These are phyloP conservation scores for Onychomys arenicola DNA, from an alignment of 2,797 vertebrate genomes.

Conservation along the genomic window DNA sequence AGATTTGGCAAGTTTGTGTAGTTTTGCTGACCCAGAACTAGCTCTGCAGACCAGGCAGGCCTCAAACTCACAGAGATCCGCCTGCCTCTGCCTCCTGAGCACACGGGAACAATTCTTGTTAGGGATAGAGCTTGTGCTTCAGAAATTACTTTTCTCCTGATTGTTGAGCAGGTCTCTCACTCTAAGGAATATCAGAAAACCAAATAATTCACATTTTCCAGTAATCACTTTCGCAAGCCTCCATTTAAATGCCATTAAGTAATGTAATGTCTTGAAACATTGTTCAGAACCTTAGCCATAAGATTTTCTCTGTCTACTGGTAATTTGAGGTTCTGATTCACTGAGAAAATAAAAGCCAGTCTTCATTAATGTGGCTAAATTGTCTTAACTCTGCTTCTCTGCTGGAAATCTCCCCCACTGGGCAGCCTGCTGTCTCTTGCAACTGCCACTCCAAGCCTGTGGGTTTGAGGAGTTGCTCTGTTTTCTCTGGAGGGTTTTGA, in stretches of 20 bases:
- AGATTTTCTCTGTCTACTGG: neutral
- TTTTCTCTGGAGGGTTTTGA: neutral
- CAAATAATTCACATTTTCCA: neutral
- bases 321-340: neutral
- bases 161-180: neutral
- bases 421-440: neutral
- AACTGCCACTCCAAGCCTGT: neutral
- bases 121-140: neutral
- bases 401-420: neutral
- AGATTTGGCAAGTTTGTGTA: neutral
- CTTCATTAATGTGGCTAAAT: neutral
- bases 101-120: conserved; percentile 1
- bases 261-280: conserved; percentile 9
- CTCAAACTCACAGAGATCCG: neutral
- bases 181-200: neutral
- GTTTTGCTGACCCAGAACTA: neutral
- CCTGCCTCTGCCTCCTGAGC: neutral
- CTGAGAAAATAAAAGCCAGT: neutral
- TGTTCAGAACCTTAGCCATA: neutral
- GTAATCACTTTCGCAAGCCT: neutral
- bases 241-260: neutral
- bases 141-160: neutral
- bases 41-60: neutral
- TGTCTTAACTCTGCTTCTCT: neutral
- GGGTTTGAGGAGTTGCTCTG: neutral